A percentile compares a stretch with the other conserved stretches of the same genome.
Evolutionary conservation across 92 coral and sea anemone genomes (phyloP).

Genomic region (Virgularia gustaviana): DNA sequence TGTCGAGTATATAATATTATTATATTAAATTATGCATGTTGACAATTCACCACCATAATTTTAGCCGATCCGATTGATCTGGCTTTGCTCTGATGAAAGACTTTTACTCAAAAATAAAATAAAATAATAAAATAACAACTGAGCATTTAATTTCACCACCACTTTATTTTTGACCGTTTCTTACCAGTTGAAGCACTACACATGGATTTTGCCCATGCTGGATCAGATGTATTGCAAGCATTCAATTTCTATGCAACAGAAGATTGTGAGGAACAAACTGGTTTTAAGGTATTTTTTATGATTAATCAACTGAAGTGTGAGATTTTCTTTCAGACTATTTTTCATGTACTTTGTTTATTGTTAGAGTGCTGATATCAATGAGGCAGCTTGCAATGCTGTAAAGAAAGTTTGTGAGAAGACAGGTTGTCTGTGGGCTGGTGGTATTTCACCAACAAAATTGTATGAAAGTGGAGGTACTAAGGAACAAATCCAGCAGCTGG

Average conservation of each 20-base stretch:
- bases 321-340: background rate
- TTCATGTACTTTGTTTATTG: background rate
- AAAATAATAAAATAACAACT: background rate
- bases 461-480: background rate
- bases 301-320: no score
- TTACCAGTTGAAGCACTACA: slow-evolving; percentile 2
- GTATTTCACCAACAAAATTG: slow-evolving; percentile 7
- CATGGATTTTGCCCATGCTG: slow-evolving; percentile 7
- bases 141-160: background rate
- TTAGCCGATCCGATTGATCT: no score
- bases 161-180: background rate
- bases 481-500: no score
- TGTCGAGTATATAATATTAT: no score
- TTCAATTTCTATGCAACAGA: no score
- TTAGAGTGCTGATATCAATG: background rate
- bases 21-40: no score
- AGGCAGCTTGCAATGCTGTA: slow-evolving; percentile 6
- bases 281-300: background rate
- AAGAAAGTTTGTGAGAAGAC: slow-evolving; percentile 2
- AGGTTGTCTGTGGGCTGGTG: slow-evolving; percentile 13
- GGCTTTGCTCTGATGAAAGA: no score
- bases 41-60: no score
- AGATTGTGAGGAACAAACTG: no score
- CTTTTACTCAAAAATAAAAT: no score
- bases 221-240: slow-evolving; percentile 19